Percentiles rank a stretch among this genome's conserved stretches.
These are phyloP conservation scores for Cheilosia vernalis DNA, from an alignment of 2,888 invertebrate genomes.

Conservation along the genomic window DNA sequence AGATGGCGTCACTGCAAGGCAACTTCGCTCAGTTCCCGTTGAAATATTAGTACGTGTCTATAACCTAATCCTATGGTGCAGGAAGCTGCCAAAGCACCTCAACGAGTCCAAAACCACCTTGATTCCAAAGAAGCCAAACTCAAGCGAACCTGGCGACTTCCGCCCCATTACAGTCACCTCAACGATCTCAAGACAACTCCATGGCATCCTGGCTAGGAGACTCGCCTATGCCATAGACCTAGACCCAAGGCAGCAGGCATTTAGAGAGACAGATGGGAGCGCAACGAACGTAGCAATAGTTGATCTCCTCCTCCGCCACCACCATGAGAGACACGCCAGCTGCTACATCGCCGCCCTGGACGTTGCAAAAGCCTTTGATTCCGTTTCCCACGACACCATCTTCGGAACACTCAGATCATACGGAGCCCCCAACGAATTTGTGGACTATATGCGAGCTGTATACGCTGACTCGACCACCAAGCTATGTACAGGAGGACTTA, in stretches of 20 bases:
- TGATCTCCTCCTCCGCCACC: not conserved
- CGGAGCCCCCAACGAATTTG: not conserved
- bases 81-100: too few species aligned
- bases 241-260: not conserved
- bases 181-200: not conserved
- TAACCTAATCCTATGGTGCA: too few species aligned
- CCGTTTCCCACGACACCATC: not conserved
- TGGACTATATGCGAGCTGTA: fast-evolving
- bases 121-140: too few species aligned
- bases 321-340: too few species aligned
- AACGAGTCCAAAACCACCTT: too few species aligned
- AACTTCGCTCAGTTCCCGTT: too few species aligned
- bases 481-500: not conserved
- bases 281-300: not conserved
- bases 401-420: not conserved
- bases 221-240: not conserved
- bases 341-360: too few species aligned
- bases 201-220: not conserved
- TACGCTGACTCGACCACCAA: not conserved
- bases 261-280: not conserved
- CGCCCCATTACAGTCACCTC: not conserved
- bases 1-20: too few species aligned
- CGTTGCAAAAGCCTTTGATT: not conserved
- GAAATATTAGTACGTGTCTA: too few species aligned
- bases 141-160: too few species aligned